phyloP scores from a whole-genome alignment of 2,797 vertebrate genomes.

The Heteromormyrus szaboi region DNA sequence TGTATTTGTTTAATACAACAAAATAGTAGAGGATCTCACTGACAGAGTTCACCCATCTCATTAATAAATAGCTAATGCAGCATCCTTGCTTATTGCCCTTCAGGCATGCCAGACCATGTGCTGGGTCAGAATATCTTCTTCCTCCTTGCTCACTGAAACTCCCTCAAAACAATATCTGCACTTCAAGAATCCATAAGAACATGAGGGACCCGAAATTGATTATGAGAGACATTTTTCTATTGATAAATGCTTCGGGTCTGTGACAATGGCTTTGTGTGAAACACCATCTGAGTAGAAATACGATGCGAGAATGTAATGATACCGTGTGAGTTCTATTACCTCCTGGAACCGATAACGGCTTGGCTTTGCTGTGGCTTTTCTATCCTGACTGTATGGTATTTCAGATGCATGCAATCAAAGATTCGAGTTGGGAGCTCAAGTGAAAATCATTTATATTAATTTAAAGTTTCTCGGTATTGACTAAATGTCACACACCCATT shows the following conservation, averaged over 20 bases:
- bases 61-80: background rate
- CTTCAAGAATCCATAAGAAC: background rate
- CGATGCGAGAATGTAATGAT: background rate
- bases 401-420: background rate
- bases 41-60: background rate
- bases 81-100: background rate
- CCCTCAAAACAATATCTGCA: background rate
- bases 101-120: background rate
- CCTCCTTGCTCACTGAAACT: background rate
- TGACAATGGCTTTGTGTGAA: background rate
- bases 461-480: background rate
- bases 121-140: background rate
- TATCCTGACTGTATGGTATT: background rate
- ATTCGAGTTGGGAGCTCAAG: background rate
- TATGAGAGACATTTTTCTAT: background rate
- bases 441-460: slow-evolving; percentile 1
- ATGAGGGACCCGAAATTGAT: background rate
- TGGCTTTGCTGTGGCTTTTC: background rate
- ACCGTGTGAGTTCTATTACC: background rate
- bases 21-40: background rate
- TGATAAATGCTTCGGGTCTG: background rate
- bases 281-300: background rate
- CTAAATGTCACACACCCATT: background rate
- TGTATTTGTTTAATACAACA: background rate
- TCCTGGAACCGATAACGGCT: background rate